These are phyloP conservation scores for Odontocerum albicorne DNA, from an alignment of 2,888 invertebrate species.

Conservation along the genomic window DNA sequence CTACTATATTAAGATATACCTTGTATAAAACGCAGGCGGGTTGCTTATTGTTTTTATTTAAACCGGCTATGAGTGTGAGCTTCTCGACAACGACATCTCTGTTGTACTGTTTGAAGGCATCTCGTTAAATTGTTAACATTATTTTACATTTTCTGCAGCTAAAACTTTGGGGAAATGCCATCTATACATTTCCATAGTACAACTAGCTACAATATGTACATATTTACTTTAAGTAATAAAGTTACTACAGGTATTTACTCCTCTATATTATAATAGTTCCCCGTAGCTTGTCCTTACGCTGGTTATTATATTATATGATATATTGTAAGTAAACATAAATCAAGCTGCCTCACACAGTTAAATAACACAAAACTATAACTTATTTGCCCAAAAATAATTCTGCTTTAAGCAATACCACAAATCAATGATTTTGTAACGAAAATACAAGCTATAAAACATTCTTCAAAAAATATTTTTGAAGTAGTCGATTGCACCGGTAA, in stretches of 20 bases:
- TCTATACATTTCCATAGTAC: constrained; percentile 33
- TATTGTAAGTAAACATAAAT: constrained; percentile 1
- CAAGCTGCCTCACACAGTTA: constrained; percentile 15
- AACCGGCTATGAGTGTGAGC: too few species aligned
- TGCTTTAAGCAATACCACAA: constrained; percentile 14
- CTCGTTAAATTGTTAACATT: constrained; percentile 44
- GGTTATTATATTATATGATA: not conserved
- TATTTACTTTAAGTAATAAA: constrained; percentile 30
- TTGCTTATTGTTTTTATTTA: constrained; percentile 11
- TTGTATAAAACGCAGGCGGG: constrained; percentile 17
- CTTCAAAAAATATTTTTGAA: constrained; percentile 6
- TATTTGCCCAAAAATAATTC: constrained; percentile 3
- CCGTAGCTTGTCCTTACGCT: not conserved
- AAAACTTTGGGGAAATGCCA: constrained; percentile 34
- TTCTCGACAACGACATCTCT: too few species aligned
- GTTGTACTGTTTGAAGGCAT: constrained; percentile 61
- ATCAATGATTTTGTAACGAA: not conserved
- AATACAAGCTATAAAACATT: constrained; percentile 11
- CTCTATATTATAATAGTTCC: not conserved
- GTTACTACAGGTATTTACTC: constrained; percentile 21
- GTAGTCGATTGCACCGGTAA: constrained; percentile 20
- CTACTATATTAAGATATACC: constrained; percentile 5
- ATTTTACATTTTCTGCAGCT: constrained; percentile 32
- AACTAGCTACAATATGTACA: constrained; percentile 35
- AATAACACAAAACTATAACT: constrained; percentile 6